Conservation (phyloP, 2,797 vertebrate genomes). For the Bovichtus diacanthus region DNA sequence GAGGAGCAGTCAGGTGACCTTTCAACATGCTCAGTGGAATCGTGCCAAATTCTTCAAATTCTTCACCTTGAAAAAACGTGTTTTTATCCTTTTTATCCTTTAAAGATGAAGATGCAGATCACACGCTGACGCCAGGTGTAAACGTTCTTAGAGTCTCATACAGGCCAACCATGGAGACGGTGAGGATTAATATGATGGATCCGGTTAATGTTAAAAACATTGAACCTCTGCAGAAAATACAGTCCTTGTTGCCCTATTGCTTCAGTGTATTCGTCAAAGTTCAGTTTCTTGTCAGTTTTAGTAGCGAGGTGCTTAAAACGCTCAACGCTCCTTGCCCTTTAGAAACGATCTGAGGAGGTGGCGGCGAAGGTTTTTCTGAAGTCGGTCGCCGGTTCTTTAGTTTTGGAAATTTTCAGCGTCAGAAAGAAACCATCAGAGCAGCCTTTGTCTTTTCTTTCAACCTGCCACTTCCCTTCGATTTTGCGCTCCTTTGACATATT, state of each 20-base stretch:
- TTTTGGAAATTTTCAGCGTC: neutral
- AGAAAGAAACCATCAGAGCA: neutral
- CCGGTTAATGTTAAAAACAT: neutral
- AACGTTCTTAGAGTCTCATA: too few species aligned
- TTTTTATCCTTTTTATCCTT: too few species aligned
- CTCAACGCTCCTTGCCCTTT: neutral
- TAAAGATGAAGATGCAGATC: neutral
- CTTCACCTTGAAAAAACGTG: neutral
- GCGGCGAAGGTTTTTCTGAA: neutral
- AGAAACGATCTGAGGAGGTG: neutral
- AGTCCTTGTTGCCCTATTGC: neutral
- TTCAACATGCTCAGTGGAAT: too few species aligned
- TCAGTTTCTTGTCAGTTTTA: conserved; percentile 6
- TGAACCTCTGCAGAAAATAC: conserved; percentile 2
- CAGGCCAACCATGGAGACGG: neutral
- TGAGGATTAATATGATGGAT: neutral
- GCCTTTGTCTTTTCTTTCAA: conserved; percentile 11
- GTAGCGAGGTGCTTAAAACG: neutral
- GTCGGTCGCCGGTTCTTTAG: neutral
- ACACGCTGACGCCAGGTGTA: neutral
- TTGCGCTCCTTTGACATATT: conserved; percentile 14
- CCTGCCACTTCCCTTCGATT: neutral
- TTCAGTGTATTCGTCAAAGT: neutral
- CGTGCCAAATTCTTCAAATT: too few species aligned
- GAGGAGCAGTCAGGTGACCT: neutral